Evolutionary conservation across 2,888 invertebrate genomes (phyloP), one percentile per base, ranked within the genome.

Genomic region (Trimorus sp.): DNA sequence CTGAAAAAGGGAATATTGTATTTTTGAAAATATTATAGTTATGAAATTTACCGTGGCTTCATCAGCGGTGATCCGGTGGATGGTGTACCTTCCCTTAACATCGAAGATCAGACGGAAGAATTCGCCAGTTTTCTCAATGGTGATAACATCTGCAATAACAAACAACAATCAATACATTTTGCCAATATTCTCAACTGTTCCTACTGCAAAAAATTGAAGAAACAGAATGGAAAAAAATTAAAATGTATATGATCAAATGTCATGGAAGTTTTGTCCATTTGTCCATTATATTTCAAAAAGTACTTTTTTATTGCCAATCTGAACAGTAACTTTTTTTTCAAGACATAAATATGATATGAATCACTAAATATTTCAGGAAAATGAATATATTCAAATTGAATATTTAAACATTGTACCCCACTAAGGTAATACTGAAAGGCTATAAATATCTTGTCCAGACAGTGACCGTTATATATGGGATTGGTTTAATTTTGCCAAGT

Each of bases 31-130:
- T 9, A 48, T 48, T 12, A 40, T 40, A 40, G 48, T 48, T 48
- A 9, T 48, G 5, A 7, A 45, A 51, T 70, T 60, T 48, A 98
- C 98, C 94, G 98, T 98, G 54, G 99, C 99, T 93, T 99, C 99
- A 92, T 98, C 98, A 71, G 96, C 95, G 68, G 98, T 97, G 90
- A 99, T 99, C 89, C 99, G 95, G 92, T 99, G 99, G 86, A 99
- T 96, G 86, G 98, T 96, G 93, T 99, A 99, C 89, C 99, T 95
- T 83, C 99, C 99, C 93, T 99, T 99, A 54, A 99, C 98, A 92
- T 99, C 99, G 92, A 99, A 99, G 91, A 99, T 97, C 87, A 99
- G 94, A 86, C 99, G 95, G 96, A 99, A 99, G 92, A 96, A 95
- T 93, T 99, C 99, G 88, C 96, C 97, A 82, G 99, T 99, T 93